Base-by-base conservation (phyloP, 1,140 invertebrate species). In the Pachypsylla venusta region DNA sequence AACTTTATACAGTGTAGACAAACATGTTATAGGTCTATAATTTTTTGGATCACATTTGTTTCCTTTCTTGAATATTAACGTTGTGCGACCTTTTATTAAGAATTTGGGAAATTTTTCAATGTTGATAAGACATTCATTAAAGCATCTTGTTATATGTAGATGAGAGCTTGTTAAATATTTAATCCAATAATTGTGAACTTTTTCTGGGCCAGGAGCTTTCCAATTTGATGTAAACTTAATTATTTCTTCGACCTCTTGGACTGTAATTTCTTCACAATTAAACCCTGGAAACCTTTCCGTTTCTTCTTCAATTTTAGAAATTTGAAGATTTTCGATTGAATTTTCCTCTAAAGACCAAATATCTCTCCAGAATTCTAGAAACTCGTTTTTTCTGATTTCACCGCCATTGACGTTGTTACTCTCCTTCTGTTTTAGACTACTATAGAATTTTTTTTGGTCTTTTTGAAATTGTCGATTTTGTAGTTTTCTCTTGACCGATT, bases 101-200 rank as follows among this genome's bases (percentile, higher is more conserved):
- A 5, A 48, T 48, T 5, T 3, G 22, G 42, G 42, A 19, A 48
- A 48, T 48, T 4, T 10, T n/a, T 48, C 42, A 48, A 19, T 4
- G 4, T 48, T 48, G 4, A 19, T 22, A 4, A 48, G 16, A 48
- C 42, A 48, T 48, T 5, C 42, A 10, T 7, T 48, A n/a, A 48
- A 48, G 22, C 42, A 10, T n/a, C n/a, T 35, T n/a, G 7, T 35
- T 35, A 35, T 35, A n/a, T 35, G 7, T 35, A 10, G 7, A 35
- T 35, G 30, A n/a, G 30, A 7, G 7, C 7, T 10, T 35, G 30
- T 10, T 7, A 35, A 35, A 35, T 35, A 35, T 35, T 35, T 35
- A 7, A 35, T 10, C 30, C 30, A 35, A 35, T 35, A 35, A 35
- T 35, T 70, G 66, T 55, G 68, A 69, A 60, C 70, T 67, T 61